Conservation (phyloP, 2,888 invertebrate genomes). For the Nasonia oneida region DNA sequence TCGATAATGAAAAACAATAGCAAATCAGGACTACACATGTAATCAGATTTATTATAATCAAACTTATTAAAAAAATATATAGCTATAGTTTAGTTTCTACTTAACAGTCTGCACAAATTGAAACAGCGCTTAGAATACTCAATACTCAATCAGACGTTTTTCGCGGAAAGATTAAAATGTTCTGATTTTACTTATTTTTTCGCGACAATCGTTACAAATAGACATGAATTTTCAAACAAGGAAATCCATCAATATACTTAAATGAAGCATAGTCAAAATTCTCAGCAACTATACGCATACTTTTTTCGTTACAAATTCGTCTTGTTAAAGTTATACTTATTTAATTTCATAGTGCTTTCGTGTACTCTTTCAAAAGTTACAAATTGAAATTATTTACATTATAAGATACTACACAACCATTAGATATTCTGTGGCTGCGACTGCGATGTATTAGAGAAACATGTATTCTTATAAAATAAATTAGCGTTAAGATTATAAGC, state of each 20-base stretch:
- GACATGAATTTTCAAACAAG: constrained; percentile 21
- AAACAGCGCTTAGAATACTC: constrained; percentile 40
- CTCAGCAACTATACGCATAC: constrained; percentile 9
- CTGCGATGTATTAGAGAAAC: constrained; percentile 24
- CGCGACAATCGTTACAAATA: constrained; percentile 31
- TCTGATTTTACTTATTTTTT: constrained; percentile 20
- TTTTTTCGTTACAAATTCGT: constrained; percentile 40
- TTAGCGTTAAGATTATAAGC: constrained; percentile 27
- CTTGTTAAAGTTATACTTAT: constrained; percentile 11
- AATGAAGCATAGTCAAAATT: constrained; percentile 22
- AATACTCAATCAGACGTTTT: constrained; percentile 1
- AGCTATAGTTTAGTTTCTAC: constrained; percentile 36
- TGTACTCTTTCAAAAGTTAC: constrained; percentile 36
- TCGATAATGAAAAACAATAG: constrained; percentile 50
- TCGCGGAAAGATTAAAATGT: constrained; percentile 7
- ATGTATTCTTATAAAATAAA: constrained; percentile 49
- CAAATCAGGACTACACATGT: constrained; percentile 34
- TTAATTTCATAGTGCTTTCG: constrained; percentile 19
- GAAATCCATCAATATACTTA: constrained; percentile 17
- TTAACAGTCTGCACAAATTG: constrained; percentile 26
- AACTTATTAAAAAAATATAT: constrained; percentile 56
- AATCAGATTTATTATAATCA: constrained; percentile 38
- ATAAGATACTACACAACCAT: constrained; percentile 16
- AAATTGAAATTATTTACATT: constrained; percentile 53
- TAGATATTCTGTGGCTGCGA: constrained; percentile 9